Percentiles rank a stretch among this genome's conserved stretches.
phyloP scores from a whole-genome alignment of 2,797 vertebrate species.

The Spea hammondii region DNA sequence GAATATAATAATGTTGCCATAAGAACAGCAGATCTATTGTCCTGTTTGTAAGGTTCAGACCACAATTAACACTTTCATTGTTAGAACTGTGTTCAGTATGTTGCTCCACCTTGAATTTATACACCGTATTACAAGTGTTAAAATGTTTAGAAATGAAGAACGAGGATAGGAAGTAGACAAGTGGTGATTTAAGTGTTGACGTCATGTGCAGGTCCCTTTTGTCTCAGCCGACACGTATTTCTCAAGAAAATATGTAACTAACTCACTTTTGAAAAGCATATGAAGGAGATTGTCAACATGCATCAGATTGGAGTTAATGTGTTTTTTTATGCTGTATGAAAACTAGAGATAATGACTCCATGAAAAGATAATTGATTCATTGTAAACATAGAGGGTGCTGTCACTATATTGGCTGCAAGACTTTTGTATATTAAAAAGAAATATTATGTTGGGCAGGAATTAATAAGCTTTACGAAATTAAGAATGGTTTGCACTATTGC shows the following conservation, averaged over 20 bases:
- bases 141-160: neutral
- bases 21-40: too few species aligned
- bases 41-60: too few species aligned
- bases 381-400: neutral
- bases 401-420: too few species aligned
- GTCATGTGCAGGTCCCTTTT: neutral
- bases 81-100: too few species aligned
- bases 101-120: too few species aligned
- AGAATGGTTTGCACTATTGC: too few species aligned
- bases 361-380: neutral
- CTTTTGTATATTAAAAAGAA: too few species aligned
- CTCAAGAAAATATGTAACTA: neutral
- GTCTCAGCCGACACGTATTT: neutral
- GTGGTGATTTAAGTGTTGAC: neutral
- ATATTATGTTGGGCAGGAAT: too few species aligned
- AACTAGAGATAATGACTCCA: neutral
- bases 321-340: neutral
- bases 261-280: neutral
- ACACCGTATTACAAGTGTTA: too few species aligned
- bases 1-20: too few species aligned
- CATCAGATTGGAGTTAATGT: neutral
- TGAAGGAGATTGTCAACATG: neutral
- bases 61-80: too few species aligned
- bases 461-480: too few species aligned
- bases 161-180: neutral